Percentiles rank a stretch among this genome's conserved stretches.
These are phyloP conservation scores for Lophius piscatorius DNA, from an alignment of 2,113 vertebrate species.

Conservation along the genomic window DNA sequence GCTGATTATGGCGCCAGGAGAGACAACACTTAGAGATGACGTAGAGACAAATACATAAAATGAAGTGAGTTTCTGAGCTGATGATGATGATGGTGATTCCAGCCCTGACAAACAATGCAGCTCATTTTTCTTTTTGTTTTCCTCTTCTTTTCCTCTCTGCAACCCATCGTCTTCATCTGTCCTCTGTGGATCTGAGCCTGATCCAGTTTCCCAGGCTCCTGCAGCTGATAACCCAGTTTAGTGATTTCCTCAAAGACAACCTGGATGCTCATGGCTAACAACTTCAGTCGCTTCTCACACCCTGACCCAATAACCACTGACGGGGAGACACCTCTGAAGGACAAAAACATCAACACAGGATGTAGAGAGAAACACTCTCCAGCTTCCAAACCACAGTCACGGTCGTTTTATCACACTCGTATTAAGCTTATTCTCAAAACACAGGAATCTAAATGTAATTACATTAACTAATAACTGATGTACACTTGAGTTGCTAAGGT, in stretches of 20 bases:
- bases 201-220: conserved; percentile 67
- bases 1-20: conserved; percentile 27
- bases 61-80: too few relatives aligned
- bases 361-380: not conserved
- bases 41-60: too few relatives aligned
- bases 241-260: conserved; percentile 54
- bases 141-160: conserved; percentile 15
- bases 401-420: conserved; percentile 29
- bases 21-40: too few relatives aligned
- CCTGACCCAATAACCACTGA: conserved; percentile 22
- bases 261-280: too few relatives aligned
- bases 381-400: not conserved
- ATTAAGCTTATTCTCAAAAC: conserved; percentile 26
- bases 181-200: conserved; percentile 43
- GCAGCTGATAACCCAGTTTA: conserved; percentile 65
- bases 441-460: conserved; percentile 23
- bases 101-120: conserved; percentile 1
- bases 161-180: conserved; percentile 55
- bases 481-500: conserved; percentile 10
- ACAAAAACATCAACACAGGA: not conserved
- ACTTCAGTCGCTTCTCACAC: conserved; percentile 26
- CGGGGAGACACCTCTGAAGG: conserved; percentile 11
- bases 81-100: too few relatives aligned
- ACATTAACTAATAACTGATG: conserved; percentile 32
- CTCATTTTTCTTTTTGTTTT: conserved; percentile 1